Conservation (phyloP, 2,888 invertebrate species). For the Auanema sp. region DNA sequence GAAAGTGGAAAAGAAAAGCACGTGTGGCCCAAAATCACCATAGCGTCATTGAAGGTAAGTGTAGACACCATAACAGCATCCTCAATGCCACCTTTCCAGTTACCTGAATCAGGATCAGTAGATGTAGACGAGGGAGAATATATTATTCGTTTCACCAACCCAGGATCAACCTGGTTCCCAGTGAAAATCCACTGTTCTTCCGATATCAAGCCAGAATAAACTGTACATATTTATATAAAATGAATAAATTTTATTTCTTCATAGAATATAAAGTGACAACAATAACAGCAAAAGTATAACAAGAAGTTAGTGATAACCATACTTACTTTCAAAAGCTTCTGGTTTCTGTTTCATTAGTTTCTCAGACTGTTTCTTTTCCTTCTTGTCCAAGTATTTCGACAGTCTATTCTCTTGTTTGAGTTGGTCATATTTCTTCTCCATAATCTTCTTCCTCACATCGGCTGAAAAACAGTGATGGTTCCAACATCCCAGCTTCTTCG, state of each 20-base stretch:
- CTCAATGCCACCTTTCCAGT: constrained; percentile 22
- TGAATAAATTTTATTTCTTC: constrained; percentile 5
- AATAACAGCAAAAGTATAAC: neutral
- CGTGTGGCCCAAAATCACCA: constrained; percentile 55
- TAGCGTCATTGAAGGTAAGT: constrained; percentile 46
- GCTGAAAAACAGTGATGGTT: constrained; percentile 26
- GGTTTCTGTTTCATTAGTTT: constrained; percentile 30
- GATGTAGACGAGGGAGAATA: constrained; percentile 45
- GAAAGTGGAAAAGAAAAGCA: constrained; percentile 39
- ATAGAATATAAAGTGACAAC: neutral
- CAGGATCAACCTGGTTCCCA: constrained; percentile 48
- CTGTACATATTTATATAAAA: neutral
- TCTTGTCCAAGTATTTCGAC: constrained; percentile 43
- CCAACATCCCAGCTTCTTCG: neutral
- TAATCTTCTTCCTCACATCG: constrained; percentile 35
- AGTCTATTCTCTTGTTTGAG: constrained; percentile 41
- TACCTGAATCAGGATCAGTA: constrained; percentile 50
- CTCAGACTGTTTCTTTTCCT: constrained; percentile 34
- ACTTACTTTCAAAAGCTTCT: neutral
- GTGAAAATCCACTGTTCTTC: constrained; percentile 38
- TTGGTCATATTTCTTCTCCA: constrained; percentile 47
- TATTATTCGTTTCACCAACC: constrained; percentile 49
- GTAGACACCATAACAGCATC: neutral
- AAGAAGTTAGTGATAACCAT: constrained; percentile 7
- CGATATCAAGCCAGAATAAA: constrained; percentile 20